Conservation (phyloP, 2,113 vertebrate genomes). For the Odocoileus virginianus region DNA sequence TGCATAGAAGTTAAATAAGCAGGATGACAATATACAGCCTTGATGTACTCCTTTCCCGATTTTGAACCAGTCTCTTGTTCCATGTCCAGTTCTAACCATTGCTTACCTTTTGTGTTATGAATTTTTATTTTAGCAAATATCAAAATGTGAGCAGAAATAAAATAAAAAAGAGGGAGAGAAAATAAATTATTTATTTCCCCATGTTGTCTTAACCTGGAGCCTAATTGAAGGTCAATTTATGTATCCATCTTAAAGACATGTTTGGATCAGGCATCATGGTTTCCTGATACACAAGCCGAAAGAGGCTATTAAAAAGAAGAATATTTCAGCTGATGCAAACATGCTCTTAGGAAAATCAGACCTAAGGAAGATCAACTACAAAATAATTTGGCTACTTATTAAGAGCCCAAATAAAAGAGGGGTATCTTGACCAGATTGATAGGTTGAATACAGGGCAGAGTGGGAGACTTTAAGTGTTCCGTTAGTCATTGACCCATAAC, state of each 20-base stretch:
- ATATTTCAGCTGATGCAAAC: background rate
- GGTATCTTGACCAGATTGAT: background rate
- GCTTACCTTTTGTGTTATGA: conserved; percentile 79
- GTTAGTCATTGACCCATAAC: background rate
- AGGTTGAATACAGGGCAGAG: background rate
- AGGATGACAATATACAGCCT: background rate
- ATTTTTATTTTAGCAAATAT: conserved; percentile 92
- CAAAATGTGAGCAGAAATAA: conserved; percentile 91
- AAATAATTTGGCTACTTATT: conserved; percentile 43
- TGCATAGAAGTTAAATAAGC: background rate
- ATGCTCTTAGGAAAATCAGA: conserved; percentile 46
- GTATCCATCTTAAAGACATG: conserved; percentile 84
- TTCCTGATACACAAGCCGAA: conserved; percentile 72
- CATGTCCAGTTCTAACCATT: background rate
- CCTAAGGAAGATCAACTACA: conserved; percentile 12
- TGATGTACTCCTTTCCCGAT: background rate
- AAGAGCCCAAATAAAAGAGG: background rate
- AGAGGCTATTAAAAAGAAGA: conserved; percentile 64
- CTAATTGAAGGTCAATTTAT: conserved; percentile 94
- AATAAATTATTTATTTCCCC: conserved; percentile 94
- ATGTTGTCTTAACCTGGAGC: conserved; percentile 91
- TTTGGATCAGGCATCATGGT: conserved; percentile 60
- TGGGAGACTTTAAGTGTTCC: background rate
- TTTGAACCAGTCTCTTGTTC: background rate
- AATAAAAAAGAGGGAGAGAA: conserved; percentile 80